Conservation (phyloP, 2,113 vertebrate species). For the Nothoprocta pentlandii region DNA sequence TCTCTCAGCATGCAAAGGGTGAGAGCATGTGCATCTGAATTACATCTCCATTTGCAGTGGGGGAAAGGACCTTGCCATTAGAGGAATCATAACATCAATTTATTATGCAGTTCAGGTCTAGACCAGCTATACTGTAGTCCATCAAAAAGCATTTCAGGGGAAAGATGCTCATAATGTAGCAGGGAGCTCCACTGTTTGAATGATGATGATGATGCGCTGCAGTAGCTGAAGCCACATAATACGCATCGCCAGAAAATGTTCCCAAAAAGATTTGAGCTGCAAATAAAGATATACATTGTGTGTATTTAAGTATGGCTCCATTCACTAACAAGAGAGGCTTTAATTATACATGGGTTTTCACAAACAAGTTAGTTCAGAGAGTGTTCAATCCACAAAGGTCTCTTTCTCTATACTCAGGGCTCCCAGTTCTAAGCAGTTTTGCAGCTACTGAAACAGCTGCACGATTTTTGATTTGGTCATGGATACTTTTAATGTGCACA, state of each 20-base stretch:
- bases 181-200: constrained; percentile 60
- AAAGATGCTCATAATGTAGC: constrained; percentile 57
- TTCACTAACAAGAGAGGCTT: constrained; percentile 73
- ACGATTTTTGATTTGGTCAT: constrained; percentile 76
- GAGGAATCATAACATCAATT: constrained; percentile 62
- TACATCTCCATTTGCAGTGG: constrained; percentile 58
- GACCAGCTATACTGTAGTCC: constrained; percentile 37
- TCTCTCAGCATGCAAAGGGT: constrained; percentile 47
- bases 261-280: constrained; percentile 50
- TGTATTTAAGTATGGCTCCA: constrained; percentile 65
- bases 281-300: constrained; percentile 73
- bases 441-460: constrained; percentile 77
- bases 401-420: constrained; percentile 70
- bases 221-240: constrained; percentile 57
- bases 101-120: constrained; percentile 60
- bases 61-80: constrained; percentile 59
- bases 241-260: constrained; percentile 47
- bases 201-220: constrained; percentile 63
- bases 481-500: constrained; percentile 77
- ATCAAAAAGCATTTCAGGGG: constrained; percentile 67
- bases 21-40: constrained; percentile 56
- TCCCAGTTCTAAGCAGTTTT: constrained; percentile 70
- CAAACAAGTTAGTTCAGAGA: constrained; percentile 77
- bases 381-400: constrained; percentile 74
- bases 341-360: constrained; percentile 79